These are phyloP conservation scores for Pseudoips prasinana DNA, from an alignment of 2,888 invertebrate genomes.

Conservation along the genomic window DNA sequence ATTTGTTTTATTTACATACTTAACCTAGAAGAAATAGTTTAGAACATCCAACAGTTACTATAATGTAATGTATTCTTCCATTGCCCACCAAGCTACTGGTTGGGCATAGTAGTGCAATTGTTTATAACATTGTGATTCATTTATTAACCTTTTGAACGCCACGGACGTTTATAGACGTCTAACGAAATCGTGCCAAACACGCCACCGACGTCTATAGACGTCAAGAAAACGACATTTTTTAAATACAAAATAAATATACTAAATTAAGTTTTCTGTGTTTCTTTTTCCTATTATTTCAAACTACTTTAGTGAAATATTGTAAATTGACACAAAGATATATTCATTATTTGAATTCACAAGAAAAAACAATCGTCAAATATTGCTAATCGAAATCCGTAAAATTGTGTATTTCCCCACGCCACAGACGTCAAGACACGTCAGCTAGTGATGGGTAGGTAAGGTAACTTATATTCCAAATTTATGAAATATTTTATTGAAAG, in stretches of 20 bases:
- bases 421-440: slow-evolving; percentile 6
- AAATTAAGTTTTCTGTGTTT: slow-evolving; percentile 3
- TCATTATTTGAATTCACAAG: slow-evolving; percentile 5
- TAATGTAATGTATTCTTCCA: too few species aligned
- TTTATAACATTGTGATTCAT: too few species aligned
- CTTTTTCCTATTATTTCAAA: slow-evolving; percentile 9
- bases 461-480: slow-evolving; percentile 6
- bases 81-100: too few species aligned
- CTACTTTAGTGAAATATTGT: slow-evolving; percentile 8
- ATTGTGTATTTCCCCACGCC: slow-evolving; percentile 6
- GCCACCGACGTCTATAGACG: slow-evolving; percentile 7
- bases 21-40: too few species aligned
- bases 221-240: slow-evolving; percentile 8
- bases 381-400: slow-evolving; percentile 5
- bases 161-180: slow-evolving; percentile 3
- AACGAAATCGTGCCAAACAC: slow-evolving; percentile 7
- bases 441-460: slow-evolving; percentile 9
- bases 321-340: slow-evolving; percentile 7
- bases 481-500: slow-evolving; percentile 9
- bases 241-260: slow-evolving; percentile 1
- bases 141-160: slow-evolving; percentile 5
- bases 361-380: slow-evolving; percentile 5
- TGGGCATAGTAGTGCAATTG: too few species aligned
- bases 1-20: too few species aligned
- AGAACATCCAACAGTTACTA: too few species aligned